phyloP scores from a whole-genome alignment of 2,113 vertebrate genomes.

The Bujurquina vittata region DNA sequence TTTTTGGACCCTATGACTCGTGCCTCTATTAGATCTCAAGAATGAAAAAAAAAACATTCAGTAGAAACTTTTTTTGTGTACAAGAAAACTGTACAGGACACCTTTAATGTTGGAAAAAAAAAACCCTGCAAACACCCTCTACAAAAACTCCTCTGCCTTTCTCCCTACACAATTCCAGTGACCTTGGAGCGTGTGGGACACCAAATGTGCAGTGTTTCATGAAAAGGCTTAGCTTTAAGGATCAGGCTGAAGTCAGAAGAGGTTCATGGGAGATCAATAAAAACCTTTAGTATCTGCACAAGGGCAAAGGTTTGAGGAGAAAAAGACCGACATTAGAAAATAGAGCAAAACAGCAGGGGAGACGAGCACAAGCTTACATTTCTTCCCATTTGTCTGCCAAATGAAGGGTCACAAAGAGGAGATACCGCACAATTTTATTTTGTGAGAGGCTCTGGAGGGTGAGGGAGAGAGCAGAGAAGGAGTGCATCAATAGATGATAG shows the following conservation, averaged over 20 bases:
- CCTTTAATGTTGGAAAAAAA: background rate
- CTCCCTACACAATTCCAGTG: conserved; percentile 24
- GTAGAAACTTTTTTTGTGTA: background rate
- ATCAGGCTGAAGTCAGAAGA: conserved; percentile 53
- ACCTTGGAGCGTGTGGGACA: conserved; percentile 52
- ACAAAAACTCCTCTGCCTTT: conserved; percentile 8
- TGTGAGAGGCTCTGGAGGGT: conserved; percentile 10
- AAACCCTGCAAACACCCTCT: background rate
- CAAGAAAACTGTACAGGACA: background rate
- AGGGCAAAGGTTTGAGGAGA: conserved; percentile 37
- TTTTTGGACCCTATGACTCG: background rate
- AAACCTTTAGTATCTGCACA: conserved; percentile 57
- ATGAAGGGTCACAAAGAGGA: conserved; percentile 37
- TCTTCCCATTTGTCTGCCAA: conserved; percentile 43
- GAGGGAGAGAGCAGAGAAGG: background rate
- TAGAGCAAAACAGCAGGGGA: conserved; percentile 34
- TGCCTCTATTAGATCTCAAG: background rate
- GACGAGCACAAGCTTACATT: conserved; percentile 7
- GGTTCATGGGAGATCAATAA: conserved; percentile 64
- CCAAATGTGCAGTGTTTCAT: conserved; percentile 60
- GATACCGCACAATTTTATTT: conserved; percentile 14
- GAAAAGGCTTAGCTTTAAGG: conserved; percentile 60
- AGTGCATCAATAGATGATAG: conserved; percentile 6
- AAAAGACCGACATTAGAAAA: conserved; percentile 43
- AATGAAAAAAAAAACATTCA: background rate